phyloP scores from a whole-genome alignment of 1,140 invertebrate genomes.

The Phthorimaea operculella region DNA sequence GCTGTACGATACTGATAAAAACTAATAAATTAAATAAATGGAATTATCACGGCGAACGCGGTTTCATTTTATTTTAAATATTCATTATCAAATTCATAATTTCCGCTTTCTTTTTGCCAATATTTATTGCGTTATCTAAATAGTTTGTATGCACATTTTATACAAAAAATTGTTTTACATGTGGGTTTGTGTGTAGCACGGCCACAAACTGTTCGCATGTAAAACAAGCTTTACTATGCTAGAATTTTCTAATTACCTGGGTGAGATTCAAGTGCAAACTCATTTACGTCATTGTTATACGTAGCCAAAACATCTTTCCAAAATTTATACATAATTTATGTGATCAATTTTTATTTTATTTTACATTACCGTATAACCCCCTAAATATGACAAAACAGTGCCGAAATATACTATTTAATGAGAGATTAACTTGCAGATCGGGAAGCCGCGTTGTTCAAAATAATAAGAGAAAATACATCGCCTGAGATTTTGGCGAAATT shows the following conservation, averaged over 20 bases:
- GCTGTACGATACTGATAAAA: constrained; percentile 27
- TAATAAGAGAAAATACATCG: too few relatives aligned
- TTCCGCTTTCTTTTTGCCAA: constrained; percentile 2
- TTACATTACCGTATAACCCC: not conserved
- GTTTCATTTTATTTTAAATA: too few relatives aligned
- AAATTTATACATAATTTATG: constrained; percentile 12
- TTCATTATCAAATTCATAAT: not conserved
- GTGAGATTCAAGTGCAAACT: constrained; percentile 23
- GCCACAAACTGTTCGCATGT: too few relatives aligned
- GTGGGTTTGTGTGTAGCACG: too few relatives aligned
- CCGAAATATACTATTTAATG: not conserved
- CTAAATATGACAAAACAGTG: not conserved
- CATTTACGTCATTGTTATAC: constrained; percentile 7
- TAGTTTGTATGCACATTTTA: not conserved
- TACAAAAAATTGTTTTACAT: too few relatives aligned
- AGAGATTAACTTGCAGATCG: not conserved
- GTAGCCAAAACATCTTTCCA: constrained; percentile 11
- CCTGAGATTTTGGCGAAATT: too few relatives aligned
- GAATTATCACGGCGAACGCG: constrained; percentile 14
- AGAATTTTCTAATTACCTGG: not conserved
- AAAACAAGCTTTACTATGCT: too few relatives aligned
- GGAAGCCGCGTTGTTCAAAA: too few relatives aligned
- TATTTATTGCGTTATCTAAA: not conserved
- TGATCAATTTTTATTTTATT: not conserved
- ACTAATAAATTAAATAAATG: constrained; percentile 43